These are phyloP conservation scores for Electrona antarctica DNA, from an alignment of 2,113 vertebrate genomes.

Conservation along the genomic window DNA sequence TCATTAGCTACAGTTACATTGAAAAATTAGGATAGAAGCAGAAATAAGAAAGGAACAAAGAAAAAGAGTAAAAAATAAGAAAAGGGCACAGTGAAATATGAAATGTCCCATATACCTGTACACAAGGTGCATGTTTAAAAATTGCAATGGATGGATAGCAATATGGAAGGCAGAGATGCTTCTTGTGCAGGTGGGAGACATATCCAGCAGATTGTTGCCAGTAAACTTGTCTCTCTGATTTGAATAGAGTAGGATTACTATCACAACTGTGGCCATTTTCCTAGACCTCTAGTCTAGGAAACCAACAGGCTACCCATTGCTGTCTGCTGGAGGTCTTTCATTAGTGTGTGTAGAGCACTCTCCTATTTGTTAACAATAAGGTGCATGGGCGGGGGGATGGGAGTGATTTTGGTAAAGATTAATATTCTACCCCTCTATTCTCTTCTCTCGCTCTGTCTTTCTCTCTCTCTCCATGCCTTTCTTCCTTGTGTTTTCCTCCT, in stretches of 20 bases:
- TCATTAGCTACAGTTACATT: no score
- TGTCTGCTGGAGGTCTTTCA: slow-evolving; percentile 78
- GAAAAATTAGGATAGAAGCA: no score
- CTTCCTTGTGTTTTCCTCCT: slow-evolving; percentile 66
- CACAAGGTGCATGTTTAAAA: no score
- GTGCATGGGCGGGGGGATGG: slow-evolving; percentile 61
- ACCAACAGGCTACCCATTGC: slow-evolving; percentile 68
- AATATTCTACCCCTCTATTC: slow-evolving; percentile 78
- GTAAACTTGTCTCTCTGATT: slow-evolving; percentile 60
- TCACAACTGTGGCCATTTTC: slow-evolving; percentile 76
- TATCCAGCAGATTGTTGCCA: slow-evolving; percentile 20
- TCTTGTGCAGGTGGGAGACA: no score
- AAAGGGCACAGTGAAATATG: no score
- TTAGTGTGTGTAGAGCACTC: slow-evolving; percentile 62
- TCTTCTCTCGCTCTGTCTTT: slow-evolving; percentile 50
- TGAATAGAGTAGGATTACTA: slow-evolving; percentile 68
- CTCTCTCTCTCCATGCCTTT: slow-evolving; percentile 61
- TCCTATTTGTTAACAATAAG: slow-evolving; percentile 78
- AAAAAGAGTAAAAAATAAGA: no score
- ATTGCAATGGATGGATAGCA: no score
- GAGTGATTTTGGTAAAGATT: slow-evolving; percentile 76
- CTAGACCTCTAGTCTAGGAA: slow-evolving; percentile 58
- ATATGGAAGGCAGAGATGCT: no score
- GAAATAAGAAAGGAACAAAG: no score
- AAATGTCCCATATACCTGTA: no score